Conservation (phyloP, 2,113 vertebrate species). For the Chaetorhynchus papuensis region DNA sequence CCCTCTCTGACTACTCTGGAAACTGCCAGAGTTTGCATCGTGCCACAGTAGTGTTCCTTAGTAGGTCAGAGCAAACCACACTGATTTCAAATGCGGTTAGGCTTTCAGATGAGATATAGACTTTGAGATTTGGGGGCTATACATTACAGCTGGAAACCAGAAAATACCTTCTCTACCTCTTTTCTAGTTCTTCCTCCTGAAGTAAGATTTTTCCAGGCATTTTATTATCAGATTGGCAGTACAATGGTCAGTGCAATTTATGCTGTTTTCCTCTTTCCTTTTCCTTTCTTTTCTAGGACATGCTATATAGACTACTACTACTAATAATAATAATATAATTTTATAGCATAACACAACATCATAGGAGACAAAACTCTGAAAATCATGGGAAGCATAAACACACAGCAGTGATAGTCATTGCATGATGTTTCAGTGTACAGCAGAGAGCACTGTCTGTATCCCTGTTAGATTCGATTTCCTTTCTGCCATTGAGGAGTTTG, state of each 20-base stretch:
- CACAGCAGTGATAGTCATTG: neutral
- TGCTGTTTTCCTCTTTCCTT: neutral
- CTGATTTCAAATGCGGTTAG: neutral
- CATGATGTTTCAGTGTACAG: neutral
- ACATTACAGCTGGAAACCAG: neutral
- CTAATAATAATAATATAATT: neutral
- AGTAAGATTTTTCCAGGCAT: neutral
- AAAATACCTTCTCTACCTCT: neutral
- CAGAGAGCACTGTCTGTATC: neutral
- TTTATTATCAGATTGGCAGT: neutral
- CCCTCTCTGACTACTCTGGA: neutral
- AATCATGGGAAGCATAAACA: neutral
- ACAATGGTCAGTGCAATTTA: neutral
- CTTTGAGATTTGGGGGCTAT: neutral
- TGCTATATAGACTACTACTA: neutral
- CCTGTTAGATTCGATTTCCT: neutral
- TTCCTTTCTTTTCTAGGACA: neutral
- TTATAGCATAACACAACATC: neutral
- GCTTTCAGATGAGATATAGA: neutral
- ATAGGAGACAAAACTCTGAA: neutral
- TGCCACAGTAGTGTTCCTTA: neutral
- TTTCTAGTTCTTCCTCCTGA: neutral
- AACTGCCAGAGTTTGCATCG: neutral
- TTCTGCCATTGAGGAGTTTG: neutral
- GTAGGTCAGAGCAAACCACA: fast-evolving